Percentiles rank a stretch among this genome's conserved stretches.
These are phyloP conservation scores for Chionomys nivalis DNA, from an alignment of 2,113 vertebrate species.

Conservation along the genomic window DNA sequence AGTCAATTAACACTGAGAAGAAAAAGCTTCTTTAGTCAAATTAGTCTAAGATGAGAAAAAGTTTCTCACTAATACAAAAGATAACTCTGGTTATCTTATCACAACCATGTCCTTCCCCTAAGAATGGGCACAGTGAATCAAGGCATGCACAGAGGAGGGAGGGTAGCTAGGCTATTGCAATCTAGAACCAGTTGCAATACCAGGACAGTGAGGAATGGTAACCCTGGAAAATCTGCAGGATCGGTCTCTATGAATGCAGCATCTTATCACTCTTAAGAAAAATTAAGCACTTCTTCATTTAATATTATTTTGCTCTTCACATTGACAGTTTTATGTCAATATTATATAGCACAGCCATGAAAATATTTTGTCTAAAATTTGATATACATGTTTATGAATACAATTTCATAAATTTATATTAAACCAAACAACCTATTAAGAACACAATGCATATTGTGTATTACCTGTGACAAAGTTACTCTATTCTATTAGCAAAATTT, in stretches of 20 bases:
- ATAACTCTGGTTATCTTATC: not conserved
- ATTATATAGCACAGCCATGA: not conserved
- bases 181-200: not conserved
- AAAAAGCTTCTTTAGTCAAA: slow-evolving; percentile 20
- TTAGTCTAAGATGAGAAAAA: not conserved
- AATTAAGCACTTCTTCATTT: not conserved
- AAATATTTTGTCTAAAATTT: not conserved
- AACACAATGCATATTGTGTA: not conserved
- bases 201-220: not conserved
- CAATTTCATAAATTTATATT: not conserved
- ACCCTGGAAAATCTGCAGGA: not conserved
- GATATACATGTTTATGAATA: not conserved
- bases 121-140: not conserved
- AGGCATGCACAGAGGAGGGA: not conserved
- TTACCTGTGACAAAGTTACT: not conserved
- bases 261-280: not conserved
- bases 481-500: not conserved
- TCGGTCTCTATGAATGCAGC: not conserved
- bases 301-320: slow-evolving; percentile 1
- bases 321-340: not conserved
- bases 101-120: not conserved
- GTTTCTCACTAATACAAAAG: not conserved
- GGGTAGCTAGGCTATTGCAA: not conserved
- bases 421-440: not conserved
- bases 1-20: not conserved